Conservation (phyloP, 2,113 vertebrate species). For the Mixornis gularis region DNA sequence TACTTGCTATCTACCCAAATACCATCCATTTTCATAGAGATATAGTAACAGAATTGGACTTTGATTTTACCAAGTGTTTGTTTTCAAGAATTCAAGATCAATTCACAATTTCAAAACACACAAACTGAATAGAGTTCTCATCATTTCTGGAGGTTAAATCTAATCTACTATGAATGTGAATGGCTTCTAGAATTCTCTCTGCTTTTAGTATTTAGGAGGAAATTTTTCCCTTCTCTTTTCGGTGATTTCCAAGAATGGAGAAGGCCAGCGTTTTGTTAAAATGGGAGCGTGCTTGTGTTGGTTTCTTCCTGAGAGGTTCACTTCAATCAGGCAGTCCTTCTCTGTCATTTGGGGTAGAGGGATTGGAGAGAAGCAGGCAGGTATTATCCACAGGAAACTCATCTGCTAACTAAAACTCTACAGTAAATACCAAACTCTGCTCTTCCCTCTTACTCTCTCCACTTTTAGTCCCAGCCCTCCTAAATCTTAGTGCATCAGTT, state of each 20-base stretch:
- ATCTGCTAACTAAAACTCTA: not conserved
- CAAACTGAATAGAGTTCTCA: not conserved
- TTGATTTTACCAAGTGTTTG: not conserved
- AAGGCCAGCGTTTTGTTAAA: not conserved
- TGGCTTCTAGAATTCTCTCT: not conserved
- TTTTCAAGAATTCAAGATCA: not conserved
- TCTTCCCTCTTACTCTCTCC: not conserved
- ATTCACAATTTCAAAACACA: not conserved
- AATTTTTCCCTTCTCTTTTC: not conserved
- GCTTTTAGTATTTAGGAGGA: not conserved
- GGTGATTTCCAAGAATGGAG: not conserved
- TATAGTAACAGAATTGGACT: not conserved
- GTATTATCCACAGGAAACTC: not conserved
- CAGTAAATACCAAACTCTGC: not conserved
- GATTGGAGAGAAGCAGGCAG: not conserved
- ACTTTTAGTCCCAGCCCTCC: not conserved
- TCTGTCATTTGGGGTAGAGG: not conserved
- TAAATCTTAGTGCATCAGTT: constrained; percentile 19
- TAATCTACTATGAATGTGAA: not conserved
- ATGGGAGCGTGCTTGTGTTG: not conserved
- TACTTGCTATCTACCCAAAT: not conserved
- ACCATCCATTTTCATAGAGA: not conserved
- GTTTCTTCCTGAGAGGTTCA: not conserved
- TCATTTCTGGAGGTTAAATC: not conserved
- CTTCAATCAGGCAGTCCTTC: not conserved